Percentiles rank a stretch among this genome's conserved stretches.
phyloP scores from a whole-genome alignment of 1,140 invertebrate genomes.

The Drosophila nannoptera region DNA sequence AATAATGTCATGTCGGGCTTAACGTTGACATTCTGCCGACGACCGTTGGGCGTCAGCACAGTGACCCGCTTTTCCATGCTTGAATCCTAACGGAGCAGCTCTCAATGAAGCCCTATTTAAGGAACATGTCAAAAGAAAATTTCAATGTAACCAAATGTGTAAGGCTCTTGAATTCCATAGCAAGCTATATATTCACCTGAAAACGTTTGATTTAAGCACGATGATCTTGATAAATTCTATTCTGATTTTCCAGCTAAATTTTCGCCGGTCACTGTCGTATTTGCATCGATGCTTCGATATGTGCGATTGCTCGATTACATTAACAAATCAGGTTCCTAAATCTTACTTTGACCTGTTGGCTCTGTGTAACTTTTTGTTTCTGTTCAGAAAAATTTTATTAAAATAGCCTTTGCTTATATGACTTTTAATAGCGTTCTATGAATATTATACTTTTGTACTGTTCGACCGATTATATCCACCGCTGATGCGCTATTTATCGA shows the following conservation, averaged over 20 bases:
- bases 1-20: slow-evolving; percentile 85
- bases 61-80: slow-evolving; percentile 79
- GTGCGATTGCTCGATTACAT: not conserved
- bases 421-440: no score
- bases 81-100: slow-evolving; percentile 11
- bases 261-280: slow-evolving; percentile 32
- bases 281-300: not conserved
- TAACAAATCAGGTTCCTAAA: not conserved
- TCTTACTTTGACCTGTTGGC: not conserved
- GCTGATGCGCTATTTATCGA: no score
- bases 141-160: slow-evolving; percentile 22
- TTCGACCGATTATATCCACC: not conserved
- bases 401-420: no score
- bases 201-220: not conserved
- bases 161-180: slow-evolving; percentile 12
- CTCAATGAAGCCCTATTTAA: slow-evolving; percentile 32
- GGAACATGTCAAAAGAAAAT: slow-evolving; percentile 27
- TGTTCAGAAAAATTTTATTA: no score
- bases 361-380: no score
- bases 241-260: slow-evolving; percentile 1
- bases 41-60: slow-evolving; percentile 85
- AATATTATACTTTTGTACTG: not conserved
- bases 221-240: not conserved
- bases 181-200: not conserved
- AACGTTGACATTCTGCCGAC: slow-evolving; percentile 84